These are phyloP conservation scores for Cataglyphis hispanica DNA, from an alignment of 1,140 invertebrate species.

Conservation along the genomic window DNA sequence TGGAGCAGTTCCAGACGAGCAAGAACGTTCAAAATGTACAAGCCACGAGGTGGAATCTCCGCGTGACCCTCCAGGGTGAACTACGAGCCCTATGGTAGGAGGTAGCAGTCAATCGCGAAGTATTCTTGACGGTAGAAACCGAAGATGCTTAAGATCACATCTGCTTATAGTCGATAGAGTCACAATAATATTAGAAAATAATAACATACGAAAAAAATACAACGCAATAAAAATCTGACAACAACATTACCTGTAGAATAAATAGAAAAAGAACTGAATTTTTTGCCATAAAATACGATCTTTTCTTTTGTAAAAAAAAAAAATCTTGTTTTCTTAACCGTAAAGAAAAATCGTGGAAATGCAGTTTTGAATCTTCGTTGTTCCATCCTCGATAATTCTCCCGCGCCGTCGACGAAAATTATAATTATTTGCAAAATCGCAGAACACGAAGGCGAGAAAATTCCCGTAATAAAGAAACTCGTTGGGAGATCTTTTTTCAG, in stretches of 20 bases:
- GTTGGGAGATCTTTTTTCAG: background rate
- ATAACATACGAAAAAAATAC: no score
- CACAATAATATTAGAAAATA: no score
- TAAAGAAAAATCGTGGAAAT: background rate
- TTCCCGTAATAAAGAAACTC: conserved; percentile 13
- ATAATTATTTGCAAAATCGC: conserved; percentile 18
- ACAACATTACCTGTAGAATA: no score
- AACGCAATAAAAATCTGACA: no score
- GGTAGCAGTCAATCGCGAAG: background rate
- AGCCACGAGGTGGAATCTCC: conserved; percentile 45
- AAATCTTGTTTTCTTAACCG: no score
- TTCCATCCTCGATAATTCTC: conserved; percentile 6
- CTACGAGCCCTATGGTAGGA: background rate
- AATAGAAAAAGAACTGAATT: no score
- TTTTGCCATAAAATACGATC: no score
- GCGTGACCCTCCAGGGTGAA: conserved; percentile 60
- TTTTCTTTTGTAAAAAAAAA: no score
- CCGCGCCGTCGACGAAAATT: conserved; percentile 5
- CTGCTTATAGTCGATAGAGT: no score
- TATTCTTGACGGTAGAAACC: background rate
- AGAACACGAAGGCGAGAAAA: background rate
- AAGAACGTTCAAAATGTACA: background rate
- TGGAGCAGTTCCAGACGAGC: conserved; percentile 24
- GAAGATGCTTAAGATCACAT: background rate
- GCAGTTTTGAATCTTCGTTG: background rate